phyloP scores from a whole-genome alignment of 2,888 invertebrate genomes.

The Linnaemya tessellans region DNA sequence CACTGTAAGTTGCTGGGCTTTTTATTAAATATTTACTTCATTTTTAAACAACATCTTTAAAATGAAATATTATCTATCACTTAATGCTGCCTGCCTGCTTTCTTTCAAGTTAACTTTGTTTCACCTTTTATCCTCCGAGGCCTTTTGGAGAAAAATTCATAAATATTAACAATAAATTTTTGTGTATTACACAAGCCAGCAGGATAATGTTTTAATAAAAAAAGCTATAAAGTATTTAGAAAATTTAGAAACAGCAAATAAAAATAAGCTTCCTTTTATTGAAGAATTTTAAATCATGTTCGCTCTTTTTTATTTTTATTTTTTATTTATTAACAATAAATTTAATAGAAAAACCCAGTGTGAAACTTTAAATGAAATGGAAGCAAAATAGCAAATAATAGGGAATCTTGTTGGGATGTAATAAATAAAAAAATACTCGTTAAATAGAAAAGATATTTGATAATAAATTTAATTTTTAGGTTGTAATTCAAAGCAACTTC shows the following conservation, averaged over 20 bases:
- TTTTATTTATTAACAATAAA: conserved; percentile 18
- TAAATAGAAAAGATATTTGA: neutral
- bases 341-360: conserved; percentile 10
- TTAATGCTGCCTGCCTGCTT: too few species aligned
- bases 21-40: too few species aligned
- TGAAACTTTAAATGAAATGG: neutral
- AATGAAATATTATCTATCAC: too few species aligned
- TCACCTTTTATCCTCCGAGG: neutral
- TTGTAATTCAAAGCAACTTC: neutral
- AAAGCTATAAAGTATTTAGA: conserved; percentile 6
- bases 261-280: neutral
- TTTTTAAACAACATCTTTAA: too few species aligned
- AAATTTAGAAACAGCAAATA: neutral
- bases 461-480: neutral
- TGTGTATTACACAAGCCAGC: conserved; percentile 24
- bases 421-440: neutral
- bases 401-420: too few species aligned
- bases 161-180: neutral
- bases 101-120: neutral
- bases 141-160: neutral
- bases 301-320: neutral
- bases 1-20: too few species aligned
- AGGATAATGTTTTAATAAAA: conserved; percentile 23
- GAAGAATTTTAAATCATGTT: neutral
- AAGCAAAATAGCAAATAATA: neutral